phyloP scores from a whole-genome alignment of 1,140 invertebrate genomes.

The Lerema accius region DNA sequence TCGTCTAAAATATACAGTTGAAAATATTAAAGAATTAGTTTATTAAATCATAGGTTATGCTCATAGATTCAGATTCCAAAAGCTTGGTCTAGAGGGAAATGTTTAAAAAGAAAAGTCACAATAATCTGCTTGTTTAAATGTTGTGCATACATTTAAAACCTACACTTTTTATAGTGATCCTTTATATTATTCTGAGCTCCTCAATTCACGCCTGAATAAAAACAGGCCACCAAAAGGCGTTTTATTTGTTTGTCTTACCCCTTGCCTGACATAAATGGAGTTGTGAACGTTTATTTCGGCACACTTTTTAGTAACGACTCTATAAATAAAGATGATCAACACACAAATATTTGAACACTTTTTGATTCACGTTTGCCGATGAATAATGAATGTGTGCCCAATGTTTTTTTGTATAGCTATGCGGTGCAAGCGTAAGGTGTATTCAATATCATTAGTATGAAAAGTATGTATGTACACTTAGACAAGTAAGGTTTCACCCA shows the following conservation, averaged over 20 bases:
- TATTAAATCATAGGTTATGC: too few species aligned
- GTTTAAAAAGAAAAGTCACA: too few species aligned
- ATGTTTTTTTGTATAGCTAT: too few species aligned
- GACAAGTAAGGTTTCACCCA: too few species aligned
- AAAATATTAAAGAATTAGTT: too few species aligned
- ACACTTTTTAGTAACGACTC: constrained; percentile 72
- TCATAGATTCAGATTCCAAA: too few species aligned
- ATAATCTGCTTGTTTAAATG: too few species aligned
- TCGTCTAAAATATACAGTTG: too few species aligned
- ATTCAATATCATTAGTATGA: too few species aligned
- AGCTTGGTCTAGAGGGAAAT: too few species aligned
- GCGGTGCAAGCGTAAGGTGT: too few species aligned
- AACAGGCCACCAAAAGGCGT: constrained; percentile 38
- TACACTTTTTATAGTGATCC: neutral
- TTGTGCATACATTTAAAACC: neutral
- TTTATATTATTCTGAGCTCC: neutral
- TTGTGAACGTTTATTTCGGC: constrained; percentile 67
- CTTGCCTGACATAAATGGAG: constrained; percentile 61
- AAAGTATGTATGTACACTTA: too few species aligned
- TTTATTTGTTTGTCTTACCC: constrained; percentile 69
- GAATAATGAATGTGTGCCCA: constrained; percentile 12
- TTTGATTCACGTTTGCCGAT: constrained; percentile 50
- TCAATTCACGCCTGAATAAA: constrained; percentile 26
- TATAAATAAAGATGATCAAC: constrained; percentile 73
- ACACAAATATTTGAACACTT: constrained; percentile 67